Evolutionary conservation across 1,140 invertebrate species (phyloP), one percentile per base, ranked within the genome.

Genomic region (Drosophila pectinifera): DNA sequence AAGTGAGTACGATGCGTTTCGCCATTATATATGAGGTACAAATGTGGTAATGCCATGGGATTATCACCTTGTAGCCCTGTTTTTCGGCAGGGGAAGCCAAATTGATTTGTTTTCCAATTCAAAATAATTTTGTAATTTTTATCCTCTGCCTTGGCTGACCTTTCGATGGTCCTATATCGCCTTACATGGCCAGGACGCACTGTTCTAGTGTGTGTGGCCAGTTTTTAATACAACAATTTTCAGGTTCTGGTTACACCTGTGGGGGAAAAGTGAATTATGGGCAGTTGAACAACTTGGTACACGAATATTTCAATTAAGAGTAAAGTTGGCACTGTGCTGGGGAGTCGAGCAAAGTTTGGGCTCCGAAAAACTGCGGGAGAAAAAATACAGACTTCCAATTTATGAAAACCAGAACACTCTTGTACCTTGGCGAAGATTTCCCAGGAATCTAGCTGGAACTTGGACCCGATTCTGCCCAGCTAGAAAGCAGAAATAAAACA

Each of bases 281-380:
- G 57, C 68, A 77, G 79, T 78, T 82, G 80, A 82, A 61, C 79
- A 78, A 81, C 26, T 81, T 70, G 78, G 53, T 53, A 56, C 63
- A 73, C 38, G 77, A 64, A 74, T 74, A 70, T 83, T 83, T 83
- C 76, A 83, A 83, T 83, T 83, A 83, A 84, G 64, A 70, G 34
- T 41, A 72, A 65, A 83, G 80, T 80, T 84, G 55, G 48, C 41
- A 62, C 65, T 54, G 70, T 16, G 20, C 39, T 13, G 43, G 31
- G 28, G 34, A 38, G 31, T 13, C 5, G 6, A 26, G 24, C 0
- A 20, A 16, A 20, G 46, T 53, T 53, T 53, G 36, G 31, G 8
- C 5, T 13, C 31, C 54, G 58, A n/a, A 48, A 38, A 57, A 73
- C n/a, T n/a, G n/a, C n/a, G n/a, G n/a, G n/a, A n/a, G n/a, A n/a